Conservation (phyloP, 2,888 invertebrate species). For the Netelia inedita region DNA sequence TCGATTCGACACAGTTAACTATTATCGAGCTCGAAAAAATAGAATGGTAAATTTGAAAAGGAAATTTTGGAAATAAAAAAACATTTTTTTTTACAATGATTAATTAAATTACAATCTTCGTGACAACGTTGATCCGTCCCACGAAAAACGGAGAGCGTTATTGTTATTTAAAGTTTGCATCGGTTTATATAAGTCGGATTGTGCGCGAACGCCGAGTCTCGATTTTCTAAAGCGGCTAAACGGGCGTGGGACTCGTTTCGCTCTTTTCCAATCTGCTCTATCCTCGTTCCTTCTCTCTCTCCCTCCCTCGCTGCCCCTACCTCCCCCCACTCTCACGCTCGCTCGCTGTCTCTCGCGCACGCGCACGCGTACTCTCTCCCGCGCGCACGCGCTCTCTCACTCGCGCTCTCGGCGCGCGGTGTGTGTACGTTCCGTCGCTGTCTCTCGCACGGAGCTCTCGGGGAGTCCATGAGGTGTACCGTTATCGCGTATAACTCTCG, state of each 20-base stretch:
- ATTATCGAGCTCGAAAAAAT: neutral
- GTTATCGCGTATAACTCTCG: constrained; percentile 58
- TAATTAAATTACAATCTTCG: neutral
- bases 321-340: neutral
- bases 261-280: constrained; percentile 56
- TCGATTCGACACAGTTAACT: too few species aligned
- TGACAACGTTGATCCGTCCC: too few species aligned
- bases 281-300: constrained; percentile 6
- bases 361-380: neutral
- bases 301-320: neutral
- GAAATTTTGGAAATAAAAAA: neutral
- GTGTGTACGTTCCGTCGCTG: constrained; percentile 36
- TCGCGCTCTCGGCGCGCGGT: neutral
- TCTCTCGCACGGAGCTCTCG: constrained; percentile 8
- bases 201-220: neutral
- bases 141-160: neutral
- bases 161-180: neutral
- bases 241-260: constrained; percentile 57
- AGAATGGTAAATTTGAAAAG: neutral
- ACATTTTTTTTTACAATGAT: neutral
- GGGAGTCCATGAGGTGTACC: constrained; percentile 44
- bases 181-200: neutral
- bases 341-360: neutral
- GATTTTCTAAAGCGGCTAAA: constrained; percentile 52
- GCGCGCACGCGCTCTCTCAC: neutral